Percentiles rank a stretch among this genome's conserved stretches.
Evolutionary conservation across 2,888 invertebrate species (phyloP).

Genomic region (Epicampocera succincta): DNA sequence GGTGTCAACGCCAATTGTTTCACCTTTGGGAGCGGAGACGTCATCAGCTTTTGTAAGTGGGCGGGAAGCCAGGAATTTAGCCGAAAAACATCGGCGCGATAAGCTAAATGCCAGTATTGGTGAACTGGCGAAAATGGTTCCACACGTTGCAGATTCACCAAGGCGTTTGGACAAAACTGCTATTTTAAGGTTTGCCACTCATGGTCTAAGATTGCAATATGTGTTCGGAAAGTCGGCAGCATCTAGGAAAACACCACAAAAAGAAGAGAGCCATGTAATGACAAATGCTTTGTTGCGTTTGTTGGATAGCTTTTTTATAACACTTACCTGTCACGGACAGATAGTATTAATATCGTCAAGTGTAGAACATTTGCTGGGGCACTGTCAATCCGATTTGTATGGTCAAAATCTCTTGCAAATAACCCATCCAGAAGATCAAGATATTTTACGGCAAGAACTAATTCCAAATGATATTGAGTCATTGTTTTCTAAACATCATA

Average conservation of each 20-base stretch:
- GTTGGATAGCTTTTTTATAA: conserved; percentile 90
- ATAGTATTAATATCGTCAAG: conserved; percentile 93
- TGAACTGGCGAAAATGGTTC: conserved; percentile 90
- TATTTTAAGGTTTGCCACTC: conserved; percentile 92
- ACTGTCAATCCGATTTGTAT: conserved; percentile 92
- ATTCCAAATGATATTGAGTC: conserved; percentile 82
- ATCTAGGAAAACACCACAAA: conserved; percentile 58
- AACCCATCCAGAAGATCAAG: conserved; percentile 90
- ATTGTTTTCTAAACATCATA: conserved; percentile 74
- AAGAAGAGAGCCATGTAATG: conserved; percentile 76
- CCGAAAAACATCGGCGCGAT: conserved; percentile 95
- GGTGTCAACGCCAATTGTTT: neutral
- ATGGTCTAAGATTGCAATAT: conserved; percentile 91
- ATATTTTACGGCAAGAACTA: conserved; percentile 86
- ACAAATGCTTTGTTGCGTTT: conserved; percentile 86
- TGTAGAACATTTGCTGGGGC: conserved; percentile 92
- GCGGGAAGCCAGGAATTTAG: conserved; percentile 91
- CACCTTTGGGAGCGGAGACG: conserved; percentile 25
- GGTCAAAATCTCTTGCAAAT: conserved; percentile 91
- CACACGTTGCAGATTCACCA: conserved; percentile 90
- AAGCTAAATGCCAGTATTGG: conserved; percentile 93
- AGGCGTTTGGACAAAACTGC: conserved; percentile 95
- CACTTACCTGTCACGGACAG: conserved; percentile 90
- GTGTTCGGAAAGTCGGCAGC: conserved; percentile 78
- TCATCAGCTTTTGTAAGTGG: conserved; percentile 82